These are phyloP conservation scores for Ophthalmolycus amberensis DNA, from an alignment of 2,113 vertebrate species.

Conservation along the genomic window DNA sequence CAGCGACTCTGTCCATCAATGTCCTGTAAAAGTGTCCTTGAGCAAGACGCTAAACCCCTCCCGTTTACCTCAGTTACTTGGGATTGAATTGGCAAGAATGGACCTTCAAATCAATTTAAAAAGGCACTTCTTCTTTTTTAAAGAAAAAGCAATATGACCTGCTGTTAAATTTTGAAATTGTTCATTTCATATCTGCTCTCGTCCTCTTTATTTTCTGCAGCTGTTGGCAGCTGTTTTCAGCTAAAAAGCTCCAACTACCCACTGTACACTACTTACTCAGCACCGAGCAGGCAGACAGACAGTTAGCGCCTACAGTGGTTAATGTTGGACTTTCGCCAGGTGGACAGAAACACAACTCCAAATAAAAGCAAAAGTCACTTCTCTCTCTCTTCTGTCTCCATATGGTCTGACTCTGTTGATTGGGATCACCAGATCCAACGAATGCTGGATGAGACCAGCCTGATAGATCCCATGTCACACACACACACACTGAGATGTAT, in stretches of 20 bases:
- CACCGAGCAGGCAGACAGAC: neutral
- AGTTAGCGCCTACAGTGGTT: neutral
- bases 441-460: neutral
- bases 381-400: neutral
- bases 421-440: slow-evolving; percentile 41
- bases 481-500: neutral
- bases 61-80: neutral
- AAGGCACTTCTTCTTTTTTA: neutral
- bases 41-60: slow-evolving; percentile 19
- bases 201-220: neutral
- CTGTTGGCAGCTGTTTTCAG: neutral
- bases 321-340: neutral
- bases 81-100: neutral
- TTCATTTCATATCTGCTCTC: neutral
- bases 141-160: neutral
- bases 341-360: neutral
- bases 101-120: slow-evolving; percentile 11
- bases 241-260: neutral
- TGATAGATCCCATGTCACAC: neutral
- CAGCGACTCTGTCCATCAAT: slow-evolving; percentile 28
- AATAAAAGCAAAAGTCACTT: neutral
- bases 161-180: neutral
- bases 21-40: slow-evolving; percentile 41
- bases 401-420: slow-evolving; percentile 40
- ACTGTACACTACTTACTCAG: neutral